Evolutionary conservation across 2,888 invertebrate genomes (phyloP), one percentile per base, ranked within the genome.

Genomic region (Sarcophaga subvicina): DNA sequence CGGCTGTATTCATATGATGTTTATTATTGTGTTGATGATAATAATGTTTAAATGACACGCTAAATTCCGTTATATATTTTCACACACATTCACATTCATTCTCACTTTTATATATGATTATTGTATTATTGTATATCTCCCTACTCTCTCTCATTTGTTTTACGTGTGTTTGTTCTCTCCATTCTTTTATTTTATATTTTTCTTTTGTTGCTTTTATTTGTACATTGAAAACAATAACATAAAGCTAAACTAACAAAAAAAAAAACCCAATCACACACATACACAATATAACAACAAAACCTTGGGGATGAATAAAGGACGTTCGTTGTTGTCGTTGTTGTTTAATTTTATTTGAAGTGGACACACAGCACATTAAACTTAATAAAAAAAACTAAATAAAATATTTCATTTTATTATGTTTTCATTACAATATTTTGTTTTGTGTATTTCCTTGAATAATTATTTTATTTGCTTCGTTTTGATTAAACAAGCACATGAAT

Each of bases 21-120:
- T 75, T 14, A 17, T n/a, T 27, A 37, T 67, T n/a, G 45, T 76
- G 63, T 64, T 49, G 49, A 22, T 79, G 75, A 79, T 79, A 82
- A 78, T 69, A 72, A 83, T 76, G 69, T 79, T 75, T 60, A 80
- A 77, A 64, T 59, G 70, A 67, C 83, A 83, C 80, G 86, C 87
- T 89, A 88, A 89, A 91, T 90, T 88, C 87, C 88, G 88, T 88
- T 90, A 89, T 90, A 89, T 89, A 88, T 54, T 54, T 54, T 14
- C 86, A 86, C 83, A 80, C 59, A 80, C 75, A 87, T 60, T 64
- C 49, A 54, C 45, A 71, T 63, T 47, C 76, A 70, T 83, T 83
- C 60, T 47, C 71, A 75, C 70, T 73, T 70, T 60, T 22, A 63
- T 54, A 54, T 54, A 54, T 17, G 0, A 4, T 54, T 17, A 54